A percentile compares a stretch with the other conserved stretches of the same genome.
phyloP scores from a whole-genome alignment of 2,797 vertebrate genomes.

The Hipposideros larvatus region DNA sequence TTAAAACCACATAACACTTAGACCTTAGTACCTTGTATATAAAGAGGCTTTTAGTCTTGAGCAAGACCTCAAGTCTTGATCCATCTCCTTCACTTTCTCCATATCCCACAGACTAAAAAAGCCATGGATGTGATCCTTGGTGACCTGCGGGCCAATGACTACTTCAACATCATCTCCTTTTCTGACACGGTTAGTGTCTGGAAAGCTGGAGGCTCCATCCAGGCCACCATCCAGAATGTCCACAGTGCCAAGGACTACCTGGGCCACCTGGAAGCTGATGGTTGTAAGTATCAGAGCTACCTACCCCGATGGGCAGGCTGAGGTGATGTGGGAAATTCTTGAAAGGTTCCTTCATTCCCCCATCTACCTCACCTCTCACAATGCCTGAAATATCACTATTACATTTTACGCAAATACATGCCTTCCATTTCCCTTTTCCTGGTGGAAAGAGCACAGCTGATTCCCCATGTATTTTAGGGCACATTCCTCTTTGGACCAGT shows the following conservation, averaged over 20 bases:
- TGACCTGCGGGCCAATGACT: constrained; percentile 91
- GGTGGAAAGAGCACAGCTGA: background rate
- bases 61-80: background rate
- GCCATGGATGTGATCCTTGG: constrained; percentile 92
- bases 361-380: background rate
- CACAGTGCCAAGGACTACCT: constrained; percentile 91
- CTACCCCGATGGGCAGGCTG: background rate
- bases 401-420: background rate
- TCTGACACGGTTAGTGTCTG: constrained; percentile 92
- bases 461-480: constrained; percentile 6
- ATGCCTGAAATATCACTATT: background rate
- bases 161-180: constrained; percentile 95
- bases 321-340: background rate
- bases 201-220: constrained; percentile 90
- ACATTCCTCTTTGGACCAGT: background rate
- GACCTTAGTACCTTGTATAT: background rate
- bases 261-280: constrained; percentile 90
- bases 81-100: constrained; percentile 33
- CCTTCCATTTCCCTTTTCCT: background rate
- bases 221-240: constrained; percentile 90
- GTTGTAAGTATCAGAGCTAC: constrained; percentile 89
- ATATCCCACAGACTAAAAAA: constrained; percentile 90
- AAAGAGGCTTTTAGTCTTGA: constrained; percentile 20
- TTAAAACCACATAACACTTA: background rate
- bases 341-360: background rate